Conservation (phyloP, 2,113 vertebrate genomes). For the Dasyornis broadbenti region DNA sequence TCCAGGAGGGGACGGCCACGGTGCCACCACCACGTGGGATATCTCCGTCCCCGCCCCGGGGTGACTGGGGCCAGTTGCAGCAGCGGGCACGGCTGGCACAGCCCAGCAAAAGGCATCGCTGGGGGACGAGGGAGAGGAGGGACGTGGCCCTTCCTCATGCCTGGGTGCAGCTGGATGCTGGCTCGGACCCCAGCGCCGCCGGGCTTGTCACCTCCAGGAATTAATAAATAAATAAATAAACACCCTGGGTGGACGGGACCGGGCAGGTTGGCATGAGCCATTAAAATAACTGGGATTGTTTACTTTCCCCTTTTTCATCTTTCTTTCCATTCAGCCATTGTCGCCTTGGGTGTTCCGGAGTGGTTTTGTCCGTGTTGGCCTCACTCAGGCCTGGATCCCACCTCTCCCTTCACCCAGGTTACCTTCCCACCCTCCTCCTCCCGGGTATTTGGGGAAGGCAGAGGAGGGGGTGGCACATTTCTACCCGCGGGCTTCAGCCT, state of each 20-base stretch:
- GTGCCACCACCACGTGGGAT: not conserved
- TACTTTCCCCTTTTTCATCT: rapidly evolving
- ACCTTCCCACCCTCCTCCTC: not conserved
- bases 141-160: not conserved
- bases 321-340: not conserved
- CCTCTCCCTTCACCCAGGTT: not conserved
- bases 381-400: not conserved
- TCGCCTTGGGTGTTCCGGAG: not conserved
- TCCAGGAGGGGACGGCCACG: not conserved
- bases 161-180: not conserved
- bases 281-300: not conserved
- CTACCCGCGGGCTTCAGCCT: not conserved
- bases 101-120: not conserved
- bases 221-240: not conserved
- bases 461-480: not conserved
- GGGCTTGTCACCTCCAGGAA: not conserved
- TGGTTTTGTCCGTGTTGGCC: not conserved
- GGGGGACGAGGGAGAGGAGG: not conserved
- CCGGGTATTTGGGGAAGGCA: not conserved
- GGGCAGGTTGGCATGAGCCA: rapidly evolving
- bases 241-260: not conserved
- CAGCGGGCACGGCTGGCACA: not conserved
- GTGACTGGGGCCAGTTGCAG: not conserved
- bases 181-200: rapidly evolving
- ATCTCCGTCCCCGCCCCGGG: not conserved